A percentile compares a stretch with the other conserved stretches of the same genome.
These are phyloP conservation scores for Kuschelorhynchus macadamiae DNA, from an alignment of 2,888 invertebrate species.

Conservation along the genomic window DNA sequence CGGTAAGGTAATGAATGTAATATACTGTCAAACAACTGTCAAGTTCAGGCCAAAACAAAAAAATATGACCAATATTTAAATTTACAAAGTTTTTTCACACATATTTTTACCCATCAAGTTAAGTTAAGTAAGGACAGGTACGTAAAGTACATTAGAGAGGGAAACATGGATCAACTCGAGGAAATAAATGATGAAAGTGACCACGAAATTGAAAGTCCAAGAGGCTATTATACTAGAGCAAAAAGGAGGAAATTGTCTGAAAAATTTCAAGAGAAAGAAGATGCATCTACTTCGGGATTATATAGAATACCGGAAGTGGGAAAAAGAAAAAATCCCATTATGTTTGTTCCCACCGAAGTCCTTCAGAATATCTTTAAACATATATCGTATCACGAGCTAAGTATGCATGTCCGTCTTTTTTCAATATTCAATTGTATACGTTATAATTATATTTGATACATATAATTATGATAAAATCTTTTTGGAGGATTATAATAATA, in stretches of 20 bases:
- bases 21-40: conserved; percentile 24
- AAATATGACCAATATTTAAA: conserved; percentile 34
- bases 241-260: conserved; percentile 53
- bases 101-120: conserved; percentile 6
- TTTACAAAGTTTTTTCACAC: conserved; percentile 39
- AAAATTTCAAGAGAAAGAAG: conserved; percentile 53
- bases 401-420: conserved; percentile 50
- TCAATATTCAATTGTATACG: too few species aligned
- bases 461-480: too few species aligned
- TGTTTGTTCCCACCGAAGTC: conserved; percentile 61
- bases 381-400: conserved; percentile 61
- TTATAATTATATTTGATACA: too few species aligned
- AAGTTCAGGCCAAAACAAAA: conserved; percentile 18
- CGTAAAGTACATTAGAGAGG: neutral
- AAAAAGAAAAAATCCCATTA: conserved; percentile 60
- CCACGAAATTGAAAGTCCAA: conserved; percentile 38
- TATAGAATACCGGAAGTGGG: conserved; percentile 33
- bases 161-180: conserved; percentile 52
- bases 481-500: too few species aligned
- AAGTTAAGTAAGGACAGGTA: neutral
- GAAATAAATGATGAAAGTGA: conserved; percentile 57
- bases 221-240: conserved; percentile 56
- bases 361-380: conserved; percentile 60
- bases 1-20: too few species aligned
- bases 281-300: conserved; percentile 39